These are phyloP conservation scores for Argentina silus DNA, from an alignment of 2,797 vertebrate species.

Conservation along the genomic window DNA sequence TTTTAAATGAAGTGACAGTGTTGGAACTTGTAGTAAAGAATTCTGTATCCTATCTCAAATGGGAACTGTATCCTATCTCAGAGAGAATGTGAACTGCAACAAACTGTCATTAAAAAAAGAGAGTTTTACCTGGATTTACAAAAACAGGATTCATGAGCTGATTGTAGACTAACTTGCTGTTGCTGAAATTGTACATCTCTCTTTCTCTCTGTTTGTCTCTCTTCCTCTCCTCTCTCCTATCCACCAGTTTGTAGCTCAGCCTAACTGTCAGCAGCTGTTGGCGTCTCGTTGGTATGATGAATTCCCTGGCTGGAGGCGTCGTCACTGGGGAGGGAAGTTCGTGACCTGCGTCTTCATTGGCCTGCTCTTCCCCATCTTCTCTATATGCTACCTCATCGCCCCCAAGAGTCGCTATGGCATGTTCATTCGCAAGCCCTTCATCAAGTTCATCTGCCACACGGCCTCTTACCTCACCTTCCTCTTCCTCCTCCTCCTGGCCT, in stretches of 20 bases:
- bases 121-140: too few species aligned
- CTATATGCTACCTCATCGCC: conserved; percentile 92
- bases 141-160: too few species aligned
- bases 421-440: conserved; percentile 90
- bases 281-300: conserved; percentile 98
- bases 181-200: background rate
- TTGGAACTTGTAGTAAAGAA: too few species aligned
- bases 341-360: conserved; percentile 95
- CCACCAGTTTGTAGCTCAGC: conserved; percentile 94
- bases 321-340: conserved; percentile 97
- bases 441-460: conserved; percentile 99
- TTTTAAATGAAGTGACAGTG: too few species aligned
- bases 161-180: too few species aligned
- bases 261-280: conserved; percentile 97
- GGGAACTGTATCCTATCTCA: too few species aligned
- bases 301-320: conserved; percentile 96
- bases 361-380: conserved; percentile 93
- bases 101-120: too few species aligned
- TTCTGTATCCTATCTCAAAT: too few species aligned
- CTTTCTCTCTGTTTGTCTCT: background rate
- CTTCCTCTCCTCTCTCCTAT: conserved; percentile 14
- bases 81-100: too few species aligned
- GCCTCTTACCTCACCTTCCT: conserved; percentile 98
- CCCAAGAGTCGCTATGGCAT: conserved; percentile 95
- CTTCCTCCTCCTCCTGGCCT: conserved; percentile 94